Base-by-base conservation (phyloP, 2,888 invertebrate genomes). In the Eucriotettix oculatus region DNA sequence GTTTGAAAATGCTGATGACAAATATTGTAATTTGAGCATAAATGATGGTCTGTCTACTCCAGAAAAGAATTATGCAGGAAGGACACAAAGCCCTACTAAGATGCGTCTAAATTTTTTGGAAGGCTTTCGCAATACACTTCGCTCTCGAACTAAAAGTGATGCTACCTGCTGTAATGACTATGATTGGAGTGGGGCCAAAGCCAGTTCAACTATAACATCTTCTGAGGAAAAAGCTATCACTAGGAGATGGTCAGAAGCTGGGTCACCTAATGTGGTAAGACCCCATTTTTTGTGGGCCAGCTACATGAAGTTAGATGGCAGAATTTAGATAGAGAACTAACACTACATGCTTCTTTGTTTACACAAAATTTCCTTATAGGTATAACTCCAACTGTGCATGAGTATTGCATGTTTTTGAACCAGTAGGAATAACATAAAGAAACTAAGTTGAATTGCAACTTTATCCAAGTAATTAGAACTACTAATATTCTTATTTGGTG, bases 81-180 rank as follows among this genome's bases (percentile, higher is more conserved):
- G 76, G 66, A 71, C 76, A 68, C 74, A 75, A 67, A 78, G 76
- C 71, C 62, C 62, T 56, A 63, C 63, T 53, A 62, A 63, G 60
- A 61, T 60, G 54, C 56, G 58, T 65, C 69, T 71, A 62, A 72
- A 71, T 66, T 78, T 82, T 68, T 78, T 83, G 68, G 81, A 82
- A 67, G 83, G 83, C 66, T 81, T 83, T 71, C 75, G 78, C 65
- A 80, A 79, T 71, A 81, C 82, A 10, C 72, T 83, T 64, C 75
- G 78, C 62, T 73, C 74, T 59, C 72, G 80, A 67, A 76, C 80
- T 66, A 75, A 76, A 67, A 78, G 75, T 58, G 78, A 77, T 60
- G 69, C 58, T 52, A 60, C 62, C 29, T 58, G 11, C 17, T 58
- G 52, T 14, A 61, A 61, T 60, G 60, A 55, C 2, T 53, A 54